phyloP scores from a whole-genome alignment of 64 coral and sea anemone species.

The Porites australiensis region DNA sequence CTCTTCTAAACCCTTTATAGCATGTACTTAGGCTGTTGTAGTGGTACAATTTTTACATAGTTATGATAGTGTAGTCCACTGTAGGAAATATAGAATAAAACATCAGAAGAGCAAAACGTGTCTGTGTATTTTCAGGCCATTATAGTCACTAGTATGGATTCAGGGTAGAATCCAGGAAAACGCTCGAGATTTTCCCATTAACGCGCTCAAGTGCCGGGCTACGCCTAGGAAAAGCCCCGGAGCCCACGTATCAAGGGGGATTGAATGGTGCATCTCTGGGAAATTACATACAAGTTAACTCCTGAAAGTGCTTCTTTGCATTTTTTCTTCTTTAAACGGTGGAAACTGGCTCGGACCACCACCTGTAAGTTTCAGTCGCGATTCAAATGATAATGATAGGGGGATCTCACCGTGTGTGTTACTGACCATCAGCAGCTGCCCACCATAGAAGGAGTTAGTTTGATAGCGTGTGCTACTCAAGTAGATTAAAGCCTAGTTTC shows the following conservation, averaged over 20 bases:
- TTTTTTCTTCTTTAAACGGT: not conserved
- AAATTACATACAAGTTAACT: not conserved
- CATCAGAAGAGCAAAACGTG: not conserved
- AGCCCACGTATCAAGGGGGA: not conserved
- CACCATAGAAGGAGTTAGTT: no score
- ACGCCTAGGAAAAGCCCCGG: not conserved
- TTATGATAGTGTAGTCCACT: not conserved
- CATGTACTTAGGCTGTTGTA: not conserved
- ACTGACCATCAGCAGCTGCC: no score
- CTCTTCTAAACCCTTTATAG: conserved; percentile 6
- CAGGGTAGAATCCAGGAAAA: not conserved
- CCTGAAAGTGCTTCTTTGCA: not conserved
- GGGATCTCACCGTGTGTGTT: no score
- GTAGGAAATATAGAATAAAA: conserved; percentile 2
- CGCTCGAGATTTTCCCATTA: no score
- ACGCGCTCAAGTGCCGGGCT: no score
- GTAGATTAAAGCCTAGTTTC: no score
- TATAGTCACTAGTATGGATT: not conserved
- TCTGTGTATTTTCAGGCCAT: conserved; percentile 7
- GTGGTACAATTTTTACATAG: conserved; percentile 11
- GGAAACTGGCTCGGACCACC: not conserved
- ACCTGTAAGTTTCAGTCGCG: not conserved
- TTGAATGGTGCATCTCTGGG: not conserved
- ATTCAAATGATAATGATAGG: no score
- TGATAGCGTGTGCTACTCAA: no score